Evolutionary conservation across 1,140 invertebrate species (phyloP).

Genomic region (Monomorium pharaonis): DNA sequence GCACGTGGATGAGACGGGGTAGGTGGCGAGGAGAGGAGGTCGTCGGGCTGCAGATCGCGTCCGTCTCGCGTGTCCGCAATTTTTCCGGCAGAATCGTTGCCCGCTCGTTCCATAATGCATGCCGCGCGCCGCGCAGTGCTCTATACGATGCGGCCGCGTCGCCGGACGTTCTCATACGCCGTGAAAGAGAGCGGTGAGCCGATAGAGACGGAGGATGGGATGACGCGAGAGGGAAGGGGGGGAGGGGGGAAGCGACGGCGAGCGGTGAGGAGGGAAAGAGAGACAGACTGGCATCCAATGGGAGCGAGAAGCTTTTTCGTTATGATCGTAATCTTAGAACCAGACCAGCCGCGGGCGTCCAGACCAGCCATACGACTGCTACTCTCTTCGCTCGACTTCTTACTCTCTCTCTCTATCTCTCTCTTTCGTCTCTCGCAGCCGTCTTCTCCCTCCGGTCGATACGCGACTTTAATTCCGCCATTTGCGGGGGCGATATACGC

Average conservation of each 20-base stretch:
- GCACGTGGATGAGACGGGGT: conserved; percentile 22
- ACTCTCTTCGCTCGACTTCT: conserved; percentile 63
- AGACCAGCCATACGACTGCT: conserved; percentile 64
- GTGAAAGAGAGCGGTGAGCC: conserved; percentile 48
- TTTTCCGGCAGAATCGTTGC: conserved; percentile 79
- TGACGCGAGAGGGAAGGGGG: not conserved
- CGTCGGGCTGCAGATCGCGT: conserved; percentile 74
- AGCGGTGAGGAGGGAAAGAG: conserved; percentile 12
- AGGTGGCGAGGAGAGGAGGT: conserved; percentile 42
- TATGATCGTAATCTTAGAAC: conserved; percentile 82
- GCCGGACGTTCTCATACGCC: conserved; percentile 72
- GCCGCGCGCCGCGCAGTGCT: conserved; percentile 69
- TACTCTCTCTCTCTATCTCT: too few species aligned
- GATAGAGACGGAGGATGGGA: not conserved
- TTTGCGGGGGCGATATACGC: conserved; percentile 41
- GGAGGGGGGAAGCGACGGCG: not conserved
- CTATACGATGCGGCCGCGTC: conserved; percentile 67
- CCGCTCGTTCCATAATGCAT: conserved; percentile 81
- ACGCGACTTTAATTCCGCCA: conserved; percentile 51
- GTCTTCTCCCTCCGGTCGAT: conserved; percentile 36
- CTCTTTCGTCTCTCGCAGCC: conserved; percentile 46
- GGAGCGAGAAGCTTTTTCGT: conserved; percentile 78
- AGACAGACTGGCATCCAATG: conserved; percentile 63
- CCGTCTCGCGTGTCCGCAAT: conserved; percentile 79
- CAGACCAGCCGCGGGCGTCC: conserved; percentile 76